These are phyloP conservation scores for Charina bottae DNA, from an alignment of 2,113 vertebrate genomes.

Conservation along the genomic window DNA sequence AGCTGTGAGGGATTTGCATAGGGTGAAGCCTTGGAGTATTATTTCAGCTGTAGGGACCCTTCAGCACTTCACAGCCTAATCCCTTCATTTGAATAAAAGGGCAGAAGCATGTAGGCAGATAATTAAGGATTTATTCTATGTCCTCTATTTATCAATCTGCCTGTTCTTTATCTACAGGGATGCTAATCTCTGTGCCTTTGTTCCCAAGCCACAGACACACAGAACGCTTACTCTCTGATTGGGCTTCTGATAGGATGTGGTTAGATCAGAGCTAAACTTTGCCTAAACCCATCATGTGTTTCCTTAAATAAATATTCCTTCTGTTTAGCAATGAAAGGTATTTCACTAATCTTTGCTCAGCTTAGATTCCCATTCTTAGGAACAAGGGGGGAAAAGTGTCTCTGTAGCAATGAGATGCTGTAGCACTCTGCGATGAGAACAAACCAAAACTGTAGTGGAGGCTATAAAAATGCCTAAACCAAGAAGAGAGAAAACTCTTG, in stretches of 20 bases:
- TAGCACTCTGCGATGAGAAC: too few relatives aligned
- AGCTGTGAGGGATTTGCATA: neutral
- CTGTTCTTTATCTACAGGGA: neutral
- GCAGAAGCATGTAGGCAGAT: neutral
- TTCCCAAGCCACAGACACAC: neutral
- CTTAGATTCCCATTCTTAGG: too few relatives aligned
- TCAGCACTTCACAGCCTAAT: neutral
- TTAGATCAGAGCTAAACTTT: neutral
- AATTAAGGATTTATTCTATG: neutral
- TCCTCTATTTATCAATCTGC: neutral
- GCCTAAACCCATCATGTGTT: too few relatives aligned
- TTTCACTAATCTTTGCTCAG: too few relatives aligned
- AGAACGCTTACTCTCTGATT: neutral
- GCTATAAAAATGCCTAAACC: too few relatives aligned
- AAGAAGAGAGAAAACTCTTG: too few relatives aligned
- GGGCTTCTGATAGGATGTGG: neutral
- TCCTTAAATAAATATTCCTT: too few relatives aligned
- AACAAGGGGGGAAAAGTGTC: too few relatives aligned
- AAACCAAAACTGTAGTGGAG: too few relatives aligned
- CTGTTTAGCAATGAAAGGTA: too few relatives aligned
- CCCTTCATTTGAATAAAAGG: too few relatives aligned
- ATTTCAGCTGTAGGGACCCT: neutral
- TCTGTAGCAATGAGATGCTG: too few relatives aligned
- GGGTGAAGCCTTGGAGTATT: neutral
- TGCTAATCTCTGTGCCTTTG: neutral